A percentile compares a stretch with the other conserved stretches of the same genome.
Conservation (phyloP, 2,797 vertebrate species). For the Pachyuromys duprasi region DNA sequence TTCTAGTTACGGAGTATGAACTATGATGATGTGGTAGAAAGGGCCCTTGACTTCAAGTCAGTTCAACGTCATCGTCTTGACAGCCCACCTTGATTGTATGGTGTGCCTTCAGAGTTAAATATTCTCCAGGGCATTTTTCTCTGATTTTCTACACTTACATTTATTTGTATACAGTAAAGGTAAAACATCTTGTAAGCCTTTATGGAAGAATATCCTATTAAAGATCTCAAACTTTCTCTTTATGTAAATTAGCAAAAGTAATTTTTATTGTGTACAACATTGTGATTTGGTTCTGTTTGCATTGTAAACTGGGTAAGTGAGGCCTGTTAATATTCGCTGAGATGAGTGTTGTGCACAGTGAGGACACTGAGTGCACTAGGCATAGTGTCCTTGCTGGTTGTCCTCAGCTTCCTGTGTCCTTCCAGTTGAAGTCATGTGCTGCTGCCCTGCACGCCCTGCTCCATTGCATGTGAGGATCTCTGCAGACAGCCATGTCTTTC, state of each 20-base stretch:
- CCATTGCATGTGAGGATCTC: not conserved
- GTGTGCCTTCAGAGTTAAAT: not conserved
- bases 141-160: not conserved
- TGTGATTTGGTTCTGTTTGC: not conserved
- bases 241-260: conserved; percentile 1
- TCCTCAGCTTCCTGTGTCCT: not conserved
- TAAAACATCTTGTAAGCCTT: not conserved
- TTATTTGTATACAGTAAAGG: not conserved
- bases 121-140: not conserved
- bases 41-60: not conserved
- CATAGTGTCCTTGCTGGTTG: too few species aligned
- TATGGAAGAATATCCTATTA: not conserved
- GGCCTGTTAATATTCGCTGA: not conserved
- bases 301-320: not conserved
- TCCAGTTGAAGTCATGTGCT: not conserved
- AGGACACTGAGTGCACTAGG: not conserved
- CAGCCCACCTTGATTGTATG: not conserved
- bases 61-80: not conserved
- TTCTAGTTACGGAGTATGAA: not conserved
- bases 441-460: not conserved
- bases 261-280: not conserved
- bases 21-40: not conserved
- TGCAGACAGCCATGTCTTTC: not conserved
- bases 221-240: not conserved
- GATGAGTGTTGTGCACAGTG: not conserved